Evolutionary conservation across 92 coral and sea anemone genomes (phyloP).

Genomic region (Porites divaricata): DNA sequence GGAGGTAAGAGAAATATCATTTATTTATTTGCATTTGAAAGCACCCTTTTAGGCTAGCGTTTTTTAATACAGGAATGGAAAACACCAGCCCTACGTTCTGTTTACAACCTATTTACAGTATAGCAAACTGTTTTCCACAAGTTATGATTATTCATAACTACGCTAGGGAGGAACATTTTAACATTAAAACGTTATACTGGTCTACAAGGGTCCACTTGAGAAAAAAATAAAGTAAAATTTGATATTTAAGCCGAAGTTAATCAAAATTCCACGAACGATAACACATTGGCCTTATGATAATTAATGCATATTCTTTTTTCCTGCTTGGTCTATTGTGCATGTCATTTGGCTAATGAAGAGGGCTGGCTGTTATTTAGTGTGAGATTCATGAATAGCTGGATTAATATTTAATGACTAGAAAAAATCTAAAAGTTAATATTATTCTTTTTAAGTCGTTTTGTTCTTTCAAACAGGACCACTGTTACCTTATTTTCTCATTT

Average conservation of each 20-base stretch:
- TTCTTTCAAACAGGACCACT: background rate
- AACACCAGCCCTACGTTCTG: background rate
- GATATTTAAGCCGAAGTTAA: background rate
- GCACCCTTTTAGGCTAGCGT: background rate
- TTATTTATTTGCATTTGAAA: too few species aligned
- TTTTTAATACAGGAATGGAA: background rate
- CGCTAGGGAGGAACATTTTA: background rate
- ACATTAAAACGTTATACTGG: background rate
- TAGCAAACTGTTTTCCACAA: background rate
- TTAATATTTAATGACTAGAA: conserved; percentile 13
- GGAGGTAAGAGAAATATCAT: background rate
- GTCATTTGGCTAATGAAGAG: background rate
- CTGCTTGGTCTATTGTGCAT: background rate
- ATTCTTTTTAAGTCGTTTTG: background rate
- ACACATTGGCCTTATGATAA: background rate
- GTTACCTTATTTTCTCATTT: background rate
- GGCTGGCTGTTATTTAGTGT: background rate
- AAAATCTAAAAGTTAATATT: background rate
- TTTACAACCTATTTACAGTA: background rate
- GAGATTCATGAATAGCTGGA: background rate
- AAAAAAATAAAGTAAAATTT: background rate
- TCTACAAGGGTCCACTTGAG: background rate
- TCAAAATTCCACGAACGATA: background rate
- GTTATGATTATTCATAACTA: background rate
- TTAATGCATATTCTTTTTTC: background rate